Evolutionary conservation across 2,113 vertebrate genomes (phyloP), one percentile per base, ranked within the genome.

Genomic region (Cephalophus harveyi): DNA sequence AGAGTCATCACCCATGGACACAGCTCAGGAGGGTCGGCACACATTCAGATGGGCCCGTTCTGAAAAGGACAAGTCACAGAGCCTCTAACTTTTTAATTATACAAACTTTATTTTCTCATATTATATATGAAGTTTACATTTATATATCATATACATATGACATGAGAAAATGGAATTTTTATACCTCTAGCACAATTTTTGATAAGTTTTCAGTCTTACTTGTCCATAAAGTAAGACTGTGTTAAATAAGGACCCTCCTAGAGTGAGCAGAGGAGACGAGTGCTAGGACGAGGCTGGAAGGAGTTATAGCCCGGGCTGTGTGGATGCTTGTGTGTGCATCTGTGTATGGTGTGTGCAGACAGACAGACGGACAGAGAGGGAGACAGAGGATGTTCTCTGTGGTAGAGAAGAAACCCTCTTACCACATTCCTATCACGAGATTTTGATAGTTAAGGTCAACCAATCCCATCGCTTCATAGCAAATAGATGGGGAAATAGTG

Each of bases 1-100:
- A 91, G 14, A 89, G 33, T 16, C 40, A 43, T 30, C 52, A 23
- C 7, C 16, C 14, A 9, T 2, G n/a, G 71, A 60, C 55, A 48
- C n/a, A 55, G n/a, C 14, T 19, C 13, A 23, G 28, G 30, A 43
- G 10, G n/a, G 23, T 52, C 1, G 3, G 28, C 1, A 0, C 10
- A 11, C 10, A 6, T 33, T 50, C 64, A 48, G 16, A 48, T 12
- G 4, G 3, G 9, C 23, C 17, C 9, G 1, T 11, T 57, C 40
- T 15, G 6, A n/a, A 54, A 16, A 54, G 50, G 28, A 8, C 50
- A 36, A 84, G 33, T 25, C 5, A 3, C 19, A 19, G 10, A 81
- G 30, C 33, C 62, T 59, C 48, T 67, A 12, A 40, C 19, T 50
- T 54, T 21, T 30, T 14, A 89, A 81, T 36, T 54, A 40, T 27